Conservation (phyloP, 2,113 vertebrate species). For the Barnardius zonarius region DNA sequence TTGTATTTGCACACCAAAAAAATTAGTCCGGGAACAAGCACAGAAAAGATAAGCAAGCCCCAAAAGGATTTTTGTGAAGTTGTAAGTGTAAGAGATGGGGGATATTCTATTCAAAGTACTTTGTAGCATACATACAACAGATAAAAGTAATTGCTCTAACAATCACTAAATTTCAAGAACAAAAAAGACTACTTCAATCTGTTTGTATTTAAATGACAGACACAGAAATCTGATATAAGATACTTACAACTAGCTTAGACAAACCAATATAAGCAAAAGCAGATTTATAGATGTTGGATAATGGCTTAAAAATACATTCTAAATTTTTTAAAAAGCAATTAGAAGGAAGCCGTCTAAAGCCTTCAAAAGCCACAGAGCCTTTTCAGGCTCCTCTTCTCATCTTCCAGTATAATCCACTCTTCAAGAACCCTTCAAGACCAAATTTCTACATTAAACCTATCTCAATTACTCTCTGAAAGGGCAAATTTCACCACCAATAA, state of each 20-base stretch:
- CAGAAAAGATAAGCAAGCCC: background rate
- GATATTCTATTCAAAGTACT: background rate
- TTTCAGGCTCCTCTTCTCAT: constrained; percentile 20
- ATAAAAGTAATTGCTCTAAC: background rate
- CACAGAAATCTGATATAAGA: background rate
- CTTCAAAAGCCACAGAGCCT: background rate
- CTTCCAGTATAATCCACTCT: background rate
- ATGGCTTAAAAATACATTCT: background rate
- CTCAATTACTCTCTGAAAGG: background rate
- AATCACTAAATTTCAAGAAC: background rate
- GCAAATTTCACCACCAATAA: constrained; percentile 38
- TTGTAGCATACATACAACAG: background rate
- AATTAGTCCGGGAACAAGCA: background rate
- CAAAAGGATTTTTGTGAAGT: background rate
- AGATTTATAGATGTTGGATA: background rate
- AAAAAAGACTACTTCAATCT: background rate
- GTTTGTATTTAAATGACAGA: constrained; percentile 2
- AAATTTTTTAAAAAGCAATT: background rate
- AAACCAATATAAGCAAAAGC: constrained; percentile 9
- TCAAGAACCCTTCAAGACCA: background rate
- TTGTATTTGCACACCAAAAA: background rate
- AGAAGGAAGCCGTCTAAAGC: background rate
- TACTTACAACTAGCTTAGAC: background rate
- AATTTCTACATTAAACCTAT: background rate
- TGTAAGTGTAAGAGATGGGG: background rate